Conservation (phyloP, 2,113 vertebrate species). For the Cochlearius cochlearius region DNA sequence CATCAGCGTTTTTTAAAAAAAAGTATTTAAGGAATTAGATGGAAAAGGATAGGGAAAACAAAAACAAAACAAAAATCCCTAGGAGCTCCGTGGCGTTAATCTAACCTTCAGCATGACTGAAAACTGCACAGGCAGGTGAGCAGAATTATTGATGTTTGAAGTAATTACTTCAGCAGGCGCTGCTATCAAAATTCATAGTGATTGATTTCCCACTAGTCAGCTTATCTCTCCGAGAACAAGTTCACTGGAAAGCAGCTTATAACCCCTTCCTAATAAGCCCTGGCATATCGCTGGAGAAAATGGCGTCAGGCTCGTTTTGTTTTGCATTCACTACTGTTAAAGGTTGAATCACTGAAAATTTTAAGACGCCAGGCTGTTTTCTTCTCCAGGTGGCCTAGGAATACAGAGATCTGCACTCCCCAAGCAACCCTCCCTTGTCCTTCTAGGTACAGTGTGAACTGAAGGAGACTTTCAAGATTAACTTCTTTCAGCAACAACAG, state of each 20-base stretch:
- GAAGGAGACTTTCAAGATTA: neutral
- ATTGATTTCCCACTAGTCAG: slow-evolving; percentile 68
- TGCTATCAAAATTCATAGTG: slow-evolving; percentile 69
- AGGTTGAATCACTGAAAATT: slow-evolving; percentile 30
- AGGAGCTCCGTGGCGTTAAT: slow-evolving; percentile 2
- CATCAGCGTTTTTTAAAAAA: neutral
- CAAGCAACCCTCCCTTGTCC: neutral
- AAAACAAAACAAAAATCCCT: slow-evolving; percentile 13
- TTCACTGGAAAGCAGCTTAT: slow-evolving; percentile 58
- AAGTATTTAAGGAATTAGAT: neutral
- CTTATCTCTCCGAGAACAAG: slow-evolving; percentile 67
- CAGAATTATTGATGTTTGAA: slow-evolving; percentile 64
- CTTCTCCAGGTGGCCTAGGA: neutral
- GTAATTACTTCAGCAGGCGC: slow-evolving; percentile 60
- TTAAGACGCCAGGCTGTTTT: neutral
- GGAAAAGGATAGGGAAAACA: neutral
- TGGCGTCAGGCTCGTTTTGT: slow-evolving; percentile 43
- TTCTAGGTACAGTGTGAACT: neutral
- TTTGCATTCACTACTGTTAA: slow-evolving; percentile 52
- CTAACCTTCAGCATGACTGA: slow-evolving; percentile 51
- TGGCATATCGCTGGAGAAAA: slow-evolving; percentile 50
- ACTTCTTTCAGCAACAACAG: neutral
- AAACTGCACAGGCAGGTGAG: slow-evolving; percentile 44
- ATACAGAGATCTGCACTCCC: neutral
- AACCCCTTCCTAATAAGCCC: slow-evolving; percentile 67